Evolutionary conservation across 2,113 vertebrate species (phyloP).

Genomic region (Oreochromis niloticus): DNA sequence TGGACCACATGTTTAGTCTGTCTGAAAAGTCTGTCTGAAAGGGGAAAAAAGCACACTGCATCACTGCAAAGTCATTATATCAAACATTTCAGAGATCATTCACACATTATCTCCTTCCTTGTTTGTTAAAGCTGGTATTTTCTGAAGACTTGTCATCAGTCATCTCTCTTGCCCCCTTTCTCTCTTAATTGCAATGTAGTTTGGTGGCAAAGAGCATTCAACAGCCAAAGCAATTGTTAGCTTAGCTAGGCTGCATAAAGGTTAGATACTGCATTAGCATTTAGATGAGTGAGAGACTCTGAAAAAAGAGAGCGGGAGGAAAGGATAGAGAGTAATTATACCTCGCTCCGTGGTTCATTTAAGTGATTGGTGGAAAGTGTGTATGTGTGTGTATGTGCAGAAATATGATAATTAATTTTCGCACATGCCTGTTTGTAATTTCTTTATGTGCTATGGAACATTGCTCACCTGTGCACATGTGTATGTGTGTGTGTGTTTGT

Average conservation of each 20-base stretch:
- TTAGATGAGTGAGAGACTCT: constrained; percentile 45
- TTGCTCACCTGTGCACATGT: background rate
- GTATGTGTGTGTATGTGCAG: background rate
- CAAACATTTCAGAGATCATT: background rate
- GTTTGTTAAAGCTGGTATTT: background rate
- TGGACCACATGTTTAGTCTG: background rate
- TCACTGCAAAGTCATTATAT: background rate
- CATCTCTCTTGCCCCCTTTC: background rate
- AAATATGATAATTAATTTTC: constrained; percentile 33
- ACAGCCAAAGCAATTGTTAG: constrained; percentile 39
- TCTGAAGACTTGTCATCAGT: background rate
- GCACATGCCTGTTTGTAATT: constrained; percentile 7
- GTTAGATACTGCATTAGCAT: constrained; percentile 57
- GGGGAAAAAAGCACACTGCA: background rate
- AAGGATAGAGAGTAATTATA: constrained; percentile 40
- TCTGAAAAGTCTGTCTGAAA: background rate
- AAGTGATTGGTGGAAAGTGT: constrained; percentile 3
- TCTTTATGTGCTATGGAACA: constrained; percentile 1
- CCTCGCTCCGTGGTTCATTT: constrained; percentile 1
- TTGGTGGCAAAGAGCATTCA: constrained; percentile 27
- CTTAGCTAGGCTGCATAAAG: constrained; percentile 39
- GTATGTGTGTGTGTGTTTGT: background rate
- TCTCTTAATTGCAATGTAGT: constrained; percentile 23
- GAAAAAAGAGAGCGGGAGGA: background rate
- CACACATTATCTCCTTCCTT: background rate